These are phyloP conservation scores for Heliconius ethilla DNA, from an alignment of 2,888 invertebrate species.

Conservation along the genomic window DNA sequence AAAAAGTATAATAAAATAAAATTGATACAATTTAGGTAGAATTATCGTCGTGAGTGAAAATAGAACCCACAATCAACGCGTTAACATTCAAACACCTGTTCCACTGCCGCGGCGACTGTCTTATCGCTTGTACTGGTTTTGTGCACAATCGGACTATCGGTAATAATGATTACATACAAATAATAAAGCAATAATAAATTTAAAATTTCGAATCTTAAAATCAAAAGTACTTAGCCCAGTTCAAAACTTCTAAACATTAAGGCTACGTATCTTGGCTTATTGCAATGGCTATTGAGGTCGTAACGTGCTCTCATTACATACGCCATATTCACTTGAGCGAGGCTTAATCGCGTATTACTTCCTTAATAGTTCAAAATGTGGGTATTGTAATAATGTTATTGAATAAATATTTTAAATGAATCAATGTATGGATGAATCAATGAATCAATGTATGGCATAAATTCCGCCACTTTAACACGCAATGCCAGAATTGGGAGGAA, in stretches of 20 bases:
- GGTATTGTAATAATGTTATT: neutral
- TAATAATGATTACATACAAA: neutral
- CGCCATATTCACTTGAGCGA: constrained; percentile 24
- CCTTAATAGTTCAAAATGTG: neutral
- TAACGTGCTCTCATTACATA: constrained; percentile 16
- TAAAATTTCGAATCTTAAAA: constrained; percentile 13
- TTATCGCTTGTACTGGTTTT: too few species aligned
- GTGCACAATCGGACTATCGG: too few species aligned
- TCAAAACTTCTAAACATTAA: constrained; percentile 17
- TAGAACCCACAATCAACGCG: neutral
- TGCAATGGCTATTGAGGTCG: constrained; percentile 24
- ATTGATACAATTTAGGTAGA: neutral
- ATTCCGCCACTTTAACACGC: too few species aligned
- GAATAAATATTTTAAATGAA: neutral
- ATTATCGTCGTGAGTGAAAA: neutral
- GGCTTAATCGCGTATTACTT: constrained; percentile 1
- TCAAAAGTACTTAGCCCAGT: constrained; percentile 22
- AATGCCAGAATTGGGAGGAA: too few species aligned
- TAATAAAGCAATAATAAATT: neutral
- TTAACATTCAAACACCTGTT: too few species aligned
- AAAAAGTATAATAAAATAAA: neutral
- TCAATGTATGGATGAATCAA: too few species aligned
- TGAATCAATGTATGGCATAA: too few species aligned
- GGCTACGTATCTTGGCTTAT: constrained; percentile 22
- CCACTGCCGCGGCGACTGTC: neutral